Evolutionary conservation across 1,140 invertebrate genomes (phyloP).

Genomic region (Heliconius congener): DNA sequence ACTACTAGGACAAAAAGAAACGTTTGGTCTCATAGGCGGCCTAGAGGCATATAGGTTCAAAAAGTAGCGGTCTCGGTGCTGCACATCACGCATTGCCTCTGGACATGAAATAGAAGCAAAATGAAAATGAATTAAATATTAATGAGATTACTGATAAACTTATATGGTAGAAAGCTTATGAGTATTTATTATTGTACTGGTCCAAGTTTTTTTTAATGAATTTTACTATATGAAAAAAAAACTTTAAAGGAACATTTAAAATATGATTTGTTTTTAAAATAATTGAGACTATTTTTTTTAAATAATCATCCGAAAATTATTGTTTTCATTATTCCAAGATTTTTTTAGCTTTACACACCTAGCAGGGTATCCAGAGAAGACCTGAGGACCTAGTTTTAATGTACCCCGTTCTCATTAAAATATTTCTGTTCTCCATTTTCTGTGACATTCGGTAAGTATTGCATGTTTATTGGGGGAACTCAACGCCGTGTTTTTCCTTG

Average conservation of each 20-base stretch:
- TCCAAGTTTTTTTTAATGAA: too few relatives aligned
- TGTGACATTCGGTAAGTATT: background rate
- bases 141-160: slow-evolving; percentile 11
- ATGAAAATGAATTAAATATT: slow-evolving; percentile 8
- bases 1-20: background rate
- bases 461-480: background rate
- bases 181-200: background rate
- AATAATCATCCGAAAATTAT: too few relatives aligned
- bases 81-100: background rate
- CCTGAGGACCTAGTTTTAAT: too few relatives aligned
- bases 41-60: background rate
- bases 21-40: background rate
- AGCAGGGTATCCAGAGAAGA: too few relatives aligned
- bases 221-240: too few relatives aligned
- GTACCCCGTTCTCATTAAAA: too few relatives aligned
- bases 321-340: too few relatives aligned
- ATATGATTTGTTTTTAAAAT: too few relatives aligned
- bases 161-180: background rate
- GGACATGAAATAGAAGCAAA: background rate
- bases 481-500: background rate
- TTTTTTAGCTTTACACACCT: too few relatives aligned
- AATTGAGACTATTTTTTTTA: too few relatives aligned
- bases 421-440: too few relatives aligned
- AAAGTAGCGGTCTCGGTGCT: background rate
- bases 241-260: too few relatives aligned